Evolutionary conservation across 92 coral and sea anemone genomes (phyloP).

Genomic region (Plumapathes pennacea): DNA sequence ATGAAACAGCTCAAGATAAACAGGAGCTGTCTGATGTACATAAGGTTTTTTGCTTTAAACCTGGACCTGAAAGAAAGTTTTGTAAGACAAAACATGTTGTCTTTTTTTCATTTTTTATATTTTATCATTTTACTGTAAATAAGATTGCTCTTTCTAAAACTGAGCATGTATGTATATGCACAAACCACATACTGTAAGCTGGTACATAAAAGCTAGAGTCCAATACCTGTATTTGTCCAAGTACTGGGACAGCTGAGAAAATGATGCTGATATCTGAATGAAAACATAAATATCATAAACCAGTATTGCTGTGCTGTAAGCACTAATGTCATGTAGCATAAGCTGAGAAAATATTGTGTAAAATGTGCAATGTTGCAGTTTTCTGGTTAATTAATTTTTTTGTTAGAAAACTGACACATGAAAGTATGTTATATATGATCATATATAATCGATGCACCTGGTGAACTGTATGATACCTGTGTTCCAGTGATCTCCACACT

Average conservation of each 20-base stretch:
- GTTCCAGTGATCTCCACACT: constrained; percentile 84
- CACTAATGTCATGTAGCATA: too few species aligned
- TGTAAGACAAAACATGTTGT: neutral
- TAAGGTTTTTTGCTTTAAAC: constrained; percentile 89
- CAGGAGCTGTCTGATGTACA: constrained; percentile 89
- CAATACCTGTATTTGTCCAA: constrained; percentile 87
- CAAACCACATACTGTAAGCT: too few species aligned
- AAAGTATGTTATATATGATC: neutral
- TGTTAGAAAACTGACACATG: neutral
- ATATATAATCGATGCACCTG: too few species aligned
- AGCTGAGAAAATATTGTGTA: too few species aligned
- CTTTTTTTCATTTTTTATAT: too few species aligned
- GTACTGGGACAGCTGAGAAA: constrained; percentile 90
- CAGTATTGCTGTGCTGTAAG: too few species aligned
- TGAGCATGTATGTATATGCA: too few species aligned
- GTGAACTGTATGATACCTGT: constrained; percentile 71
- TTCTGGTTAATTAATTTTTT: neutral
- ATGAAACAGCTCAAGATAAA: constrained; percentile 64
- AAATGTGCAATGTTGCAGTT: neutral
- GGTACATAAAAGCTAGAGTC: too few species aligned
- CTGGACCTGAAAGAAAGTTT: constrained; percentile 64
- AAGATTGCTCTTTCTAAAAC: too few species aligned
- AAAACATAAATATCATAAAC: too few species aligned
- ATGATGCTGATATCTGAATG: constrained; percentile 72
- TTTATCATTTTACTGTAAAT: too few species aligned